Percentiles rank a stretch among this genome's conserved stretches.
Conservation (phyloP, 2,888 invertebrate species). For the Drosophila rubida region DNA sequence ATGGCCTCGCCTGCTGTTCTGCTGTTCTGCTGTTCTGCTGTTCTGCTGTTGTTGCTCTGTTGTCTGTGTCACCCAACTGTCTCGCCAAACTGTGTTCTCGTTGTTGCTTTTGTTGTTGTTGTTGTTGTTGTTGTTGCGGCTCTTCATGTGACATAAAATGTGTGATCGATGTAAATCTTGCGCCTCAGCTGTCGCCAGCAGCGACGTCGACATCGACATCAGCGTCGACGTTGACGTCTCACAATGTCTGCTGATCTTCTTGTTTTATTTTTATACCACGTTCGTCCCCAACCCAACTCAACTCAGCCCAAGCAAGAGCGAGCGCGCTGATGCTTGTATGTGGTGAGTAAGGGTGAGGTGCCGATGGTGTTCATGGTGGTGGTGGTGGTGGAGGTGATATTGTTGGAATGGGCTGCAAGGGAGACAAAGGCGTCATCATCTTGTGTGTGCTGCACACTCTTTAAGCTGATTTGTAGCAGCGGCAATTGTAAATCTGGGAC, state of each 20-base stretch:
- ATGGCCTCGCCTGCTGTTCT: constrained; percentile 68
- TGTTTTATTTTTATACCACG: constrained; percentile 69
- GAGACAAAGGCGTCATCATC: constrained; percentile 41
- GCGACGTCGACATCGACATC: neutral
- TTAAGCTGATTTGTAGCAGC: constrained; percentile 71
- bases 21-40: constrained; percentile 3
- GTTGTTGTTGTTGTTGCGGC: constrained; percentile 28
- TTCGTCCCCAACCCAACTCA: constrained; percentile 27
- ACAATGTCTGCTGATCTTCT: constrained; percentile 71
- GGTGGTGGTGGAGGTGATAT: neutral
- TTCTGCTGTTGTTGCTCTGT: constrained; percentile 1
- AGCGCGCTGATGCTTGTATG: neutral
- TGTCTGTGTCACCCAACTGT: constrained; percentile 71
- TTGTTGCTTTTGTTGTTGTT: constrained; percentile 29
- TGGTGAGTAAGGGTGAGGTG: neutral
- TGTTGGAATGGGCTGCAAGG: constrained; percentile 24
- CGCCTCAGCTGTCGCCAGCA: constrained; percentile 68
- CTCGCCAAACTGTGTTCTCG: constrained; percentile 60
- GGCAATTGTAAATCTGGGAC: constrained; percentile 63
- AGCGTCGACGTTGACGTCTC: constrained; percentile 25
- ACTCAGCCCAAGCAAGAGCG: constrained; percentile 11
- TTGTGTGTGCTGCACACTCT: constrained; percentile 7
- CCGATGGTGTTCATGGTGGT: neutral
- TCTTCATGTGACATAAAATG: constrained; percentile 80
- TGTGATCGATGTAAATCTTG: constrained; percentile 79